These are phyloP conservation scores for Ophonus ardosiacus DNA, from an alignment of 2,888 invertebrate genomes.

Conservation along the genomic window DNA sequence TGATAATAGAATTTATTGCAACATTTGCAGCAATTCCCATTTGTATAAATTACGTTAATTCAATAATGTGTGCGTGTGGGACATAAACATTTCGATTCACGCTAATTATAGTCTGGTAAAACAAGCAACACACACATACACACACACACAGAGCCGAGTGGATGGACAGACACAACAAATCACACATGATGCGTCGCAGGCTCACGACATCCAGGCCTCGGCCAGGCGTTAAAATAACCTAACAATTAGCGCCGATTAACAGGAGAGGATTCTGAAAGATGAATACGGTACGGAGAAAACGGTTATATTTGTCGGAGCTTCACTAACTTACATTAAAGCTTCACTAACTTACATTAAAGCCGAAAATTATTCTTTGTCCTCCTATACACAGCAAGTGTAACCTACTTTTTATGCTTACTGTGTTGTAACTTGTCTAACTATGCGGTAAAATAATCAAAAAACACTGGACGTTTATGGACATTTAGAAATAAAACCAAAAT, in stretches of 20 bases:
- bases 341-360: no score
- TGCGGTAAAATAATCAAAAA: no score
- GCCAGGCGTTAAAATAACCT: conserved; percentile 37
- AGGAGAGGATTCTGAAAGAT: not conserved
- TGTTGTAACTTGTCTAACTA: no score
- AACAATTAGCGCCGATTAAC: conserved; percentile 32
- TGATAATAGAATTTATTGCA: not conserved
- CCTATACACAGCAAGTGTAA: no score
- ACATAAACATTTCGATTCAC: conserved; percentile 39
- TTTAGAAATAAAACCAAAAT: no score
- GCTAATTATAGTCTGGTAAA: conserved; percentile 10
- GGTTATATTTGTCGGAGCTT: no score
- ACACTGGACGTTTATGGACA: no score
- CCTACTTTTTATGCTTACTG: no score
- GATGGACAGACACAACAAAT: conserved; percentile 1
- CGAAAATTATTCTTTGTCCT: no score
- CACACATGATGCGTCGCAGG: conserved; percentile 15
- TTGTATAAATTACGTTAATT: not conserved
- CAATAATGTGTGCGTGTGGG: not conserved
- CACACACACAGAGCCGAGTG: not conserved
- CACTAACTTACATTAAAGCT: no score
- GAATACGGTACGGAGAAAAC: not conserved
- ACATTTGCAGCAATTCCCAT: not conserved
- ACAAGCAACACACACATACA: not conserved
- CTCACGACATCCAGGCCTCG: not conserved